These are phyloP conservation scores for Tupaia tana DNA, from an alignment of 2,113 vertebrate species.

Conservation along the genomic window DNA sequence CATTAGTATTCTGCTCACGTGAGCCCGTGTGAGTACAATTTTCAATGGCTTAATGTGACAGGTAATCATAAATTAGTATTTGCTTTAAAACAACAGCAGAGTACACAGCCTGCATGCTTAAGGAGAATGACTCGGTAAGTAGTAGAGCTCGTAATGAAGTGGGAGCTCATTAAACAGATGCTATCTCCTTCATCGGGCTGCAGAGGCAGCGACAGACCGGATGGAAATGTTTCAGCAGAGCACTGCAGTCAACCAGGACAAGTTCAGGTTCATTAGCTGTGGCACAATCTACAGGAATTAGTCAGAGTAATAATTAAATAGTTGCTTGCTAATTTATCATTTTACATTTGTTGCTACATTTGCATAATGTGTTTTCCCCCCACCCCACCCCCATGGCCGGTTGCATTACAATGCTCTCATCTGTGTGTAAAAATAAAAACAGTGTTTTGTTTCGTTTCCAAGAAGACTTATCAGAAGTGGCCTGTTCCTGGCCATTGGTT, in stretches of 20 bases:
- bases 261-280: conserved; percentile 88
- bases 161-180: conserved; percentile 89
- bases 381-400: conserved; percentile 60
- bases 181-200: conserved; percentile 84
- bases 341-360: conserved; percentile 86
- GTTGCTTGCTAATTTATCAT: conserved; percentile 87
- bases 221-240: conserved; percentile 86
- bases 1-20: conserved; percentile 86
- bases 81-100: conserved; percentile 88
- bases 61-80: conserved; percentile 92
- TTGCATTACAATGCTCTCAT: conserved; percentile 75
- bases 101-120: conserved; percentile 83
- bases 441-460: neutral
- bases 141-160: conserved; percentile 85
- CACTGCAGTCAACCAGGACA: conserved; percentile 86
- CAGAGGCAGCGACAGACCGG: conserved; percentile 84
- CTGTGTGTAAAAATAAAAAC: conserved; percentile 66
- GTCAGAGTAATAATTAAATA: conserved; percentile 88
- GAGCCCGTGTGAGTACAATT: conserved; percentile 86
- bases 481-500: neutral
- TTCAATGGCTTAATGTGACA: conserved; percentile 90
- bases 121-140: conserved; percentile 84
- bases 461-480: conserved; percentile 61
- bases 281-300: conserved; percentile 86
- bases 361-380: conserved; percentile 79